phyloP scores from a whole-genome alignment of 2,797 vertebrate species.

The Onychomys torridus region DNA sequence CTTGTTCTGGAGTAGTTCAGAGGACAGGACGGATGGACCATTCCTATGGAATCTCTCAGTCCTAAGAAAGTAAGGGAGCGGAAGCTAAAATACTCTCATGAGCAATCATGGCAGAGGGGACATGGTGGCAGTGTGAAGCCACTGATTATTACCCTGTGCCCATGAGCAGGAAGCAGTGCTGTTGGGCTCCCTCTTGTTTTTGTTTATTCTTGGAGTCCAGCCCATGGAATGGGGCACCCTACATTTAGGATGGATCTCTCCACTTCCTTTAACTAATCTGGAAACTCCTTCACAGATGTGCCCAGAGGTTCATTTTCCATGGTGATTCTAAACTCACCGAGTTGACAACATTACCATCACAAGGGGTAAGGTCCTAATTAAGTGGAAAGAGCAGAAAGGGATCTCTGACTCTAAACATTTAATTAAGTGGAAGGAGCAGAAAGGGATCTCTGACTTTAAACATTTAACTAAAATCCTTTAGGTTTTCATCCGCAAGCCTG shows the following conservation, averaged over 20 bases:
- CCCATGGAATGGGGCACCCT: neutral
- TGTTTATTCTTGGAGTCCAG: neutral
- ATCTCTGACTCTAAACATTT: neutral
- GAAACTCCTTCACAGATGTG: neutral
- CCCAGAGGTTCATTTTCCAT: neutral
- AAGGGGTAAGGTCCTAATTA: neutral
- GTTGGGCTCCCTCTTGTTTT: neutral
- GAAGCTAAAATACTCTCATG: neutral
- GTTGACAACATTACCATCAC: neutral
- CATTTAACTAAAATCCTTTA: neutral
- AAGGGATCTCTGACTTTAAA: neutral
- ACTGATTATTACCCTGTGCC: neutral
- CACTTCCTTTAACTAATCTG: neutral
- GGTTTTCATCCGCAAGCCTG: slow-evolving; percentile 49
- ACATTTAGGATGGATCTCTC: neutral
- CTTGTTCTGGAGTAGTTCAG: neutral
- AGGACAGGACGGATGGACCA: neutral
- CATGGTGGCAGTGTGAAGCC: neutral
- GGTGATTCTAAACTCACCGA: too few relatives aligned
- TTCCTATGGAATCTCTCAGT: neutral
- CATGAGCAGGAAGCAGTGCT: neutral
- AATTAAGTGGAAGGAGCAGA: neutral
- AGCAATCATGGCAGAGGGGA: neutral
- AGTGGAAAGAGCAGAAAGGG: neutral
- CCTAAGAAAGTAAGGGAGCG: neutral